Evolutionary conservation across 2,888 invertebrate species (phyloP), one percentile per base, ranked within the genome.

Genomic region (Ommatoiulus sabulosus): DNA sequence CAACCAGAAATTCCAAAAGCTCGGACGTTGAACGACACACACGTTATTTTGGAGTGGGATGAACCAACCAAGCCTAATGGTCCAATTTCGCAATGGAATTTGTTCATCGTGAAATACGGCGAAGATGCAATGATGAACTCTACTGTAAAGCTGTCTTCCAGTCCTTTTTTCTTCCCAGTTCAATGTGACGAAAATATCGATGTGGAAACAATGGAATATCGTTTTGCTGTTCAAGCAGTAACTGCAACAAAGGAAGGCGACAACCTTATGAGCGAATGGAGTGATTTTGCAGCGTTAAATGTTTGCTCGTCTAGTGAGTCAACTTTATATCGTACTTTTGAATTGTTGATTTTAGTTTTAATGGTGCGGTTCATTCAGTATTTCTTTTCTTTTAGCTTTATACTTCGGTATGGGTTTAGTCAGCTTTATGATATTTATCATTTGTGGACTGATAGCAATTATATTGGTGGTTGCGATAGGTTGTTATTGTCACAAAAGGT

Each of bases 21-120:
- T 5, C 43, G 44, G 24, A 10, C 44, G 5, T 44, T 24, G 17
- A 89, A 89, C 52, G 12, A 7, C 20, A 72, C 89, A 44, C 89
- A 89, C 44, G 43, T 89, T 4, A 44, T 63, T n/a, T 48, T 89
- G n/a, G 86, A 85, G 10, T 89, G 89, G 89, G 89, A 89, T 15
- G 89, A 89, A n/a, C 89, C 89, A 24, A 7, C 86, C 12, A 44
- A 89, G 3, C 89, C 85, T 44, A 89, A 89, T 48, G 89, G 89
- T 2, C 89, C 89, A 3, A 88, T 89, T 72, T 35, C 35, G 17
- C 17, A 24, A 17, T 89, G 89, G 89, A 80, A 80, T 15, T 43
- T 80, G 15, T 80, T 35, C 4, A 12, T 80, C 35, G 1, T 80
- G 15, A 80, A 35, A 35, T 43, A 43, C 35, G 4, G 15, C 35